phyloP scores from a whole-genome alignment of 2,113 vertebrate species.

The Carassius carassius region DNA sequence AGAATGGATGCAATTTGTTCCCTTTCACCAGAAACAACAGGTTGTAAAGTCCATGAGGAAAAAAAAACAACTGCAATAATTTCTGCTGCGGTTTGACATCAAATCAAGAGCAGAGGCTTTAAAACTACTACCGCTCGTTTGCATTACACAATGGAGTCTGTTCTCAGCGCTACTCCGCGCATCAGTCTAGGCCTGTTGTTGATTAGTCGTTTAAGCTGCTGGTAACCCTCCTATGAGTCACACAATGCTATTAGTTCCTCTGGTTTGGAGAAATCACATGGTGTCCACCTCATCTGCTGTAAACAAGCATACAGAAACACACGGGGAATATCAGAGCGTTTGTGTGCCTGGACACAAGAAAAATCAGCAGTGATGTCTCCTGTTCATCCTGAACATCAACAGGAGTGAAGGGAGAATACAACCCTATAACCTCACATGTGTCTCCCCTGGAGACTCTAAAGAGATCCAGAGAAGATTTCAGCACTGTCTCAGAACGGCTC shows the following conservation, averaged over 20 bases:
- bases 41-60: constrained; percentile 23
- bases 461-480: too few species aligned
- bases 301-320: background rate
- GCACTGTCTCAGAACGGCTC: background rate
- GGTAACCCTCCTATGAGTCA: constrained; percentile 33
- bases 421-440: background rate
- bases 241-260: constrained; percentile 21
- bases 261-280: constrained; percentile 46
- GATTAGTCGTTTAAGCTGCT: constrained; percentile 17
- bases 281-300: background rate
- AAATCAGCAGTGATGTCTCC: background rate
- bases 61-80: constrained; percentile 13
- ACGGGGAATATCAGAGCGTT: background rate
- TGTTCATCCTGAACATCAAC: background rate
- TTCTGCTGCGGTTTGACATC: constrained; percentile 31
- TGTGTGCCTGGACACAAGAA: background rate
- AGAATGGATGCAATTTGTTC: constrained; percentile 22
- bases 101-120: constrained; percentile 21
- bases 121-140: background rate
- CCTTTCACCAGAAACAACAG: constrained; percentile 24
- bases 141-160: background rate
- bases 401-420: background rate
- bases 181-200: background rate
- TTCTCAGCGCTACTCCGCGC: background rate
- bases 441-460: too few species aligned